Evolutionary conservation across 92 coral and sea anemone species (phyloP).

Genomic region (Phenganax stokvisi): DNA sequence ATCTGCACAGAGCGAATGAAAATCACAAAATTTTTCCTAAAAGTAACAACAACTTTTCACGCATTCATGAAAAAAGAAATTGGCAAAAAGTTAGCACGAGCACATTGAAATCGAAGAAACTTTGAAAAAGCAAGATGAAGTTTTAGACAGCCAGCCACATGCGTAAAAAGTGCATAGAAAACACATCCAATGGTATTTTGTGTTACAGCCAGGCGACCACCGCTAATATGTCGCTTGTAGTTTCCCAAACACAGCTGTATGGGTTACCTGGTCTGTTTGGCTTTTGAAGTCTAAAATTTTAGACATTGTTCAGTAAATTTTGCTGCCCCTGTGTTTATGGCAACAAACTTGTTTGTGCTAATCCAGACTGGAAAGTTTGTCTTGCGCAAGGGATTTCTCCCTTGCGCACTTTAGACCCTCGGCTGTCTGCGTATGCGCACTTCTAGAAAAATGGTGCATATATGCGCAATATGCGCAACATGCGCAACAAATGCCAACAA

Average conservation of each 20-base stretch:
- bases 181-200: neutral
- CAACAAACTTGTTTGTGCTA: neutral
- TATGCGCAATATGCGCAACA: no score
- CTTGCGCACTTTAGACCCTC: no score
- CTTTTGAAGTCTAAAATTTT: neutral
- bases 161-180: neutral
- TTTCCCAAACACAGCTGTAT: slow-evolving; percentile 1
- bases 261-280: neutral
- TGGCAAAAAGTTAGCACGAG: neutral
- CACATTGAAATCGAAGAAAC: no score
- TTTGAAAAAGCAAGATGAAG: no score
- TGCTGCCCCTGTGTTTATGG: neutral
- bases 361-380: no score
- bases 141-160: neutral
- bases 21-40: no score
- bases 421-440: no score
- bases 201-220: neutral
- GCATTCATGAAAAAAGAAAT: neutral
- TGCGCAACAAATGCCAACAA: no score
- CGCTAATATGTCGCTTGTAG: neutral
- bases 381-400: no score
- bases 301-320: neutral
- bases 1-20: no score
- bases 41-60: neutral
- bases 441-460: no score